These are phyloP conservation scores for Phodopus roborovskii DNA, from an alignment of 2,113 vertebrate genomes.

Conservation along the genomic window DNA sequence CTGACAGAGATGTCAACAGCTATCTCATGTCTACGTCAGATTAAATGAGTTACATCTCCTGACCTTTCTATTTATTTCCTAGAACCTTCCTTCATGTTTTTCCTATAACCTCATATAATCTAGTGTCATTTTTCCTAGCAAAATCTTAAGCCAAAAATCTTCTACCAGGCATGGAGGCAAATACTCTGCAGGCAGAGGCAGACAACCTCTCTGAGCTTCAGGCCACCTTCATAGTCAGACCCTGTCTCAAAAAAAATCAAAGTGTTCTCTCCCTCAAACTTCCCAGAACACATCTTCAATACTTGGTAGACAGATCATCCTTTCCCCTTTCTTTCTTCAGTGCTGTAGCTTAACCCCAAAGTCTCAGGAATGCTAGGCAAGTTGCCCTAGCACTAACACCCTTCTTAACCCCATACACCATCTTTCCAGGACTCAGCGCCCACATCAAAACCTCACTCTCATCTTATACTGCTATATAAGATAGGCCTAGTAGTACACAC, in stretches of 20 bases:
- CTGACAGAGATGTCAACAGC: not conserved
- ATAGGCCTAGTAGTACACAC: not conserved
- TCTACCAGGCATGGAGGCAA: not conserved
- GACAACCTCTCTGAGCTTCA: not conserved
- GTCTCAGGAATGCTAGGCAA: not conserved
- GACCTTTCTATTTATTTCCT: not conserved
- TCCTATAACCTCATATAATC: conserved; percentile 24
- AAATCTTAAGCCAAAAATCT: conserved; percentile 44
- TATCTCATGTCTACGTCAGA: conserved; percentile 11
- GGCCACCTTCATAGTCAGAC: not conserved
- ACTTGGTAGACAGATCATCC: not conserved
- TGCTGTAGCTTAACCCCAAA: not conserved
- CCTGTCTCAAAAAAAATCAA: not conserved
- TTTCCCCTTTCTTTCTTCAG: not conserved
- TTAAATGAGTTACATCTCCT: not conserved
- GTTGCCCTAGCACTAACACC: not conserved
- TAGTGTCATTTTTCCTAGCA: conserved; percentile 40
- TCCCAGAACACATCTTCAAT: not conserved
- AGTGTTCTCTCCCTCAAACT: not conserved
- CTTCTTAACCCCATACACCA: not conserved
- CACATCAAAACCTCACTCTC: conserved; percentile 38
- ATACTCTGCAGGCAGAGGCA: not conserved
- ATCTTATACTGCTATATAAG: not conserved
- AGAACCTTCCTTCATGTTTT: conserved; percentile 38
- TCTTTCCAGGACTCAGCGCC: conserved; percentile 13